Evolutionary conservation across 2,888 invertebrate genomes (phyloP), one percentile per base, ranked within the genome.

Genomic region (Drosophila pseudotalamancana): DNA sequence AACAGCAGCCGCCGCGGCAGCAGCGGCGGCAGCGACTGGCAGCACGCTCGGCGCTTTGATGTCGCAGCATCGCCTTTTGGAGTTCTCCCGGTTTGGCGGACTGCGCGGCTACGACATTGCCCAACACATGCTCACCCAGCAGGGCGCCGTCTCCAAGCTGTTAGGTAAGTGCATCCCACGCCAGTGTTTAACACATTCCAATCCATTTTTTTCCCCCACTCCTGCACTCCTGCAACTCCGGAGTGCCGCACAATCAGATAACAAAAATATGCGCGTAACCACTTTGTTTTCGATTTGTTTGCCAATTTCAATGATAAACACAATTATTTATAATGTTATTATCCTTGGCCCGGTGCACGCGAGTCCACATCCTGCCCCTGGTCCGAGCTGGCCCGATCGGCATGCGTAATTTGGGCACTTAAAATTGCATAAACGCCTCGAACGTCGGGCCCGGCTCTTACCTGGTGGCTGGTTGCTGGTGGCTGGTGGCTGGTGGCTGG

Each of bases 31-130:
- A 46, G 72, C 88, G 53, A 79, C 89, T 76, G 89, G 89, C 48
- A 93, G 93, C 49, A 95, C 95, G 14, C 92, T 96, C 57, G 95
- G 95, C 31, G 95, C 95, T 2, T 92, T 96, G 76, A 94, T 95
- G 71, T 95, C 96, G 2, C 90, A 90, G 62, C 90, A 90, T 57
- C 89, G 90, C 50, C 80, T 90, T 32, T 66, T 90, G 54, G 90
- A 90, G 65, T 81, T 90, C 61, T 91, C 90, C 19, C 90, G 91
- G 43, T 90, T 90, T 57, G 91, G 91, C 46, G 91, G 90, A 23
- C 70, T 90, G 50, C 86, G 90, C 4, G 90, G 91, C 56, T 90
- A 90, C 62, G 91, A 90, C 51, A 91, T 90, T 46, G 90, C 90
- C 46, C 90, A 90, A 56, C 90, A 90, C 66, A 91, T 90, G 91